Conservation (phyloP, 1,140 invertebrate species). For the Orchestia grillus region DNA sequence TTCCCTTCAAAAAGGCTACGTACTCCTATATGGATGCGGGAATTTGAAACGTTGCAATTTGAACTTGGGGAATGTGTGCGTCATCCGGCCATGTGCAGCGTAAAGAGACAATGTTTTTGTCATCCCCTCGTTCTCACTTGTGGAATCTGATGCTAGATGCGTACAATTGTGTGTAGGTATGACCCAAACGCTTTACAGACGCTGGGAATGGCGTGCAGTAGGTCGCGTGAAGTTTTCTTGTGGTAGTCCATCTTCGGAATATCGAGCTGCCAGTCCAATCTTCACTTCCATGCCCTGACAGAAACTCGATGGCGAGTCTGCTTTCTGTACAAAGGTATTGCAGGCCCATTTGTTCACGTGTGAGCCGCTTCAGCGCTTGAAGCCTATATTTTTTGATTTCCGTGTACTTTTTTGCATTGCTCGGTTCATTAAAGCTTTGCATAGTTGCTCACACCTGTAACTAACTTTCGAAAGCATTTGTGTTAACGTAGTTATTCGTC, state of each 20-base stretch:
- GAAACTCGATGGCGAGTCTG: neutral
- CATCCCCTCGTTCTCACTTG: neutral
- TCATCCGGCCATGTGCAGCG: neutral
- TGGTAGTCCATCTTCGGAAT: neutral
- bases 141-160: too few species aligned
- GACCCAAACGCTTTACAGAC: neutral
- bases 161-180: neutral
- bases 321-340: too few species aligned
- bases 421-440: too few species aligned
- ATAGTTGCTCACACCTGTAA: too few species aligned
- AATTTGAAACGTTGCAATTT: neutral
- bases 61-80: neutral
- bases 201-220: neutral
- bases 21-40: neutral
- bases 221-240: neutral
- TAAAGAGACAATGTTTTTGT: neutral
- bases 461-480: too few species aligned
- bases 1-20: neutral
- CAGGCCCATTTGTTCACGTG: too few species aligned
- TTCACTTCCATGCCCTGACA: neutral
- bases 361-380: too few species aligned
- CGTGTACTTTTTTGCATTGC: too few species aligned
- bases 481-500: too few species aligned
- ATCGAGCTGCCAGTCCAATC: neutral
- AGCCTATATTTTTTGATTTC: too few species aligned